Evolutionary conservation across 2,888 invertebrate species (phyloP).

Genomic region (Phrixothrix hirtus): DNA sequence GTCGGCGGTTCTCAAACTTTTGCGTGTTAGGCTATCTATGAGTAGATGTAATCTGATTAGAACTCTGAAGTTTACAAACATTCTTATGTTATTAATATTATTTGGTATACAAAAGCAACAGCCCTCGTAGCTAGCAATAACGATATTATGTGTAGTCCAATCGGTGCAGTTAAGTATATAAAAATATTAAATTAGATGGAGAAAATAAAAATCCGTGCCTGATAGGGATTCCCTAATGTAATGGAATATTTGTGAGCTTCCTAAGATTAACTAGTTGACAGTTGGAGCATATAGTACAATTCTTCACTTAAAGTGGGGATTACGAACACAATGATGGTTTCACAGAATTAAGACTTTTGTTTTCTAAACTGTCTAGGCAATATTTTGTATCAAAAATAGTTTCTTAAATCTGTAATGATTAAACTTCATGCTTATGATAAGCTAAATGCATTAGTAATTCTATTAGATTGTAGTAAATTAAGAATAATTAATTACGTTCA

Average conservation of each 20-base stretch:
- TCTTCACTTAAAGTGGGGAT: constrained; percentile 4
- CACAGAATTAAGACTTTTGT: constrained; percentile 17
- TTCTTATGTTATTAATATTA: not conserved
- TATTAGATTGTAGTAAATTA: no score
- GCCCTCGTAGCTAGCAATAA: not conserved
- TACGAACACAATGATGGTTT: constrained; percentile 8
- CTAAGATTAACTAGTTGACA: constrained; percentile 20
- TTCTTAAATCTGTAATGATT: constrained; percentile 6
- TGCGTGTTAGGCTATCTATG: not conserved
- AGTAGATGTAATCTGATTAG: not conserved
- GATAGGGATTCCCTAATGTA: constrained; percentile 8
- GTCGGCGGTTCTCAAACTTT: not conserved
- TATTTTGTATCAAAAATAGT: constrained; percentile 15
- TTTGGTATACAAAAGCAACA: not conserved
- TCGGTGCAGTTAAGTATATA: not conserved
- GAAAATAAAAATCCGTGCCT: constrained; percentile 25
- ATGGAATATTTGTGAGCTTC: constrained; percentile 14
- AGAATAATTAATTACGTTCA: no score
- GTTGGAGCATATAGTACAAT: constrained; percentile 15
- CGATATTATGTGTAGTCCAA: not conserved
- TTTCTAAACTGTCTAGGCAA: not conserved
- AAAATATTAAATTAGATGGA: not conserved
- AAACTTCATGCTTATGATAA: not conserved
- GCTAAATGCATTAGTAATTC: no score
- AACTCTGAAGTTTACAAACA: not conserved